phyloP scores from a whole-genome alignment of 2,113 vertebrate species.

The Lipophrys pholis region DNA sequence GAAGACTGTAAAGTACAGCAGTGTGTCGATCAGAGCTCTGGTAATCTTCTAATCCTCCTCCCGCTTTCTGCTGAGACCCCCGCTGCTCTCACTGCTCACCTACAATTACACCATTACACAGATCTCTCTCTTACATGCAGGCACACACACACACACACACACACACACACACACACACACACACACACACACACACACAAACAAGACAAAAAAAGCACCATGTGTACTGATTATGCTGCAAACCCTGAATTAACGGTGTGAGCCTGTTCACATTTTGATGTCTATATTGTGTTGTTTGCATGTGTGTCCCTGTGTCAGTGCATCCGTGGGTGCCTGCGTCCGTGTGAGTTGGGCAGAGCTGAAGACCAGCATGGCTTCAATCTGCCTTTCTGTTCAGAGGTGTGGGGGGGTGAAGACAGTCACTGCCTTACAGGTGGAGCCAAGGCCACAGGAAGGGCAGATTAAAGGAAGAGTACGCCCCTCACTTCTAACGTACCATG shows the following conservation, averaged over 20 bases:
- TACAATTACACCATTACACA: constrained; percentile 61
- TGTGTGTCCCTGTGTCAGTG: constrained; percentile 4
- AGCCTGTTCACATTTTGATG: neutral
- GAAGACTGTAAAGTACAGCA: constrained; percentile 20
- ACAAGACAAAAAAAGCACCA: neutral
- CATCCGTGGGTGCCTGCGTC: too few relatives aligned
- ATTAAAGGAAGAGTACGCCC: constrained; percentile 48
- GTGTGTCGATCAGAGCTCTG: constrained; percentile 41
- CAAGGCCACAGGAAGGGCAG: constrained; percentile 42
- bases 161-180: neutral
- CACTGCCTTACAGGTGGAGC: constrained; percentile 48
- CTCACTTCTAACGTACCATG: neutral
- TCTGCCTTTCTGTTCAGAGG: too few relatives aligned
- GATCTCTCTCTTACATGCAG: neutral
- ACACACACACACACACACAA: too few relatives aligned
- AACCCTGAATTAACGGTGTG: constrained; percentile 1
- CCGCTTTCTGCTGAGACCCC: constrained; percentile 35
- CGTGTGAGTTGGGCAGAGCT: constrained; percentile 23
- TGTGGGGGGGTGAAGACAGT: constrained; percentile 44
- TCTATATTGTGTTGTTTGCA: neutral
- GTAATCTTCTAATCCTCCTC: constrained; percentile 49
- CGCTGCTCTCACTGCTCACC: constrained; percentile 41
- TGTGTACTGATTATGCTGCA: neutral
- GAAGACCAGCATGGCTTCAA: too few relatives aligned
- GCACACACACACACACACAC: constrained; percentile 6